phyloP scores from a whole-genome alignment of 2,888 invertebrate genomes.

The Cephus spinipes region DNA sequence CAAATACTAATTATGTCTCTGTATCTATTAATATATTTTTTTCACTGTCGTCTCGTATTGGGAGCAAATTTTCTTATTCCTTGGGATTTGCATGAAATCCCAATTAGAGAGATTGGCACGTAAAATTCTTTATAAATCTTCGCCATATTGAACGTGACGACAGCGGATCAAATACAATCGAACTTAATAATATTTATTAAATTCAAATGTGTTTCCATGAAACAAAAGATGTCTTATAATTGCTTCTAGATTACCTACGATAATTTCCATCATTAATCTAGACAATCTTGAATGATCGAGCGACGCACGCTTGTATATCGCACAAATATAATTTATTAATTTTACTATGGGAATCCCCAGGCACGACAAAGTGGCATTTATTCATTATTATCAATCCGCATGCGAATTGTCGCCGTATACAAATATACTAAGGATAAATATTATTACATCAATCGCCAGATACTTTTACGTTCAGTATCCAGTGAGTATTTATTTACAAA shows the following conservation, averaged over 20 bases:
- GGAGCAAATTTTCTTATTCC: not conserved
- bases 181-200: not conserved
- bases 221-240: not conserved
- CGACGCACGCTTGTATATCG: not conserved
- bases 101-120: not conserved
- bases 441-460: not conserved
- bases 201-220: not conserved
- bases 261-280: not conserved
- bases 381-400: slow-evolving; percentile 5
- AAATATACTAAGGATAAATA: not conserved
- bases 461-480: not conserved
- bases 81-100: not conserved
- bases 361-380: not conserved
- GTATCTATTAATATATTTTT: not conserved
- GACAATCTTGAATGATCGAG: not conserved
- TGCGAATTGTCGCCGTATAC: not conserved
- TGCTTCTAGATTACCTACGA: not conserved
- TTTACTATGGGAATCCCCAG: not conserved
- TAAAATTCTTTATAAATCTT: not conserved
- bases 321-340: not conserved
- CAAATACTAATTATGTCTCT: not conserved
- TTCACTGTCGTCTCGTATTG: not conserved
- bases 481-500: slow-evolving; percentile 9
- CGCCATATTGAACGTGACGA: not conserved
- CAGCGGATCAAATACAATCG: not conserved